Conservation (phyloP, 2,888 invertebrate species). For the Rhogogaster chlorosoma region DNA sequence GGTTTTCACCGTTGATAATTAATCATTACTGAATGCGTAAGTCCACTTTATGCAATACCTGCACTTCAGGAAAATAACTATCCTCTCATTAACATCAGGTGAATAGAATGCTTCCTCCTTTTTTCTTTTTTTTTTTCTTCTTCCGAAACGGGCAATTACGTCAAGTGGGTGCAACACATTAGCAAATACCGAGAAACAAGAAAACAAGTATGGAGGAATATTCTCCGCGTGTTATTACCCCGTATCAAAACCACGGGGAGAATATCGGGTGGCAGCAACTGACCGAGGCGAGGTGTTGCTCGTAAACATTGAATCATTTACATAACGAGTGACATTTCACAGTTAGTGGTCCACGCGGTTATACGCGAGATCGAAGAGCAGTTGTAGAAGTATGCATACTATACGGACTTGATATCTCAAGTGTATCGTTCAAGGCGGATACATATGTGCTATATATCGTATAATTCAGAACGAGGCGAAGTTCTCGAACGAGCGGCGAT, state of each 20-base stretch:
- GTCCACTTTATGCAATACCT: neutral
- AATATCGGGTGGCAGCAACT: neutral
- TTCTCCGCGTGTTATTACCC: constrained; percentile 65
- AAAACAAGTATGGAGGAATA: constrained; percentile 48
- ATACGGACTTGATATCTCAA: neutral
- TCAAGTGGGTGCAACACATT: neutral
- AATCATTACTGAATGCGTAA: neutral
- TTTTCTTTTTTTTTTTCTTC: neutral
- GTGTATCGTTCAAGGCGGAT: neutral
- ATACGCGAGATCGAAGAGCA: neutral
- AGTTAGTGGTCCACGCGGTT: constrained; percentile 56
- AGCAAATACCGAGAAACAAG: neutral
- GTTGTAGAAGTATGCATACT: neutral
- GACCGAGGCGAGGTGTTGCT: constrained; percentile 66
- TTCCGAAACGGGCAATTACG: neutral
- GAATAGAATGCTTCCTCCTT: neutral
- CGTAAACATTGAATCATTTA: constrained; percentile 74
- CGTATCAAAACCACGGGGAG: constrained; percentile 58
- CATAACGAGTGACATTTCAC: constrained; percentile 76
- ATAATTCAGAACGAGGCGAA: constrained; percentile 5
- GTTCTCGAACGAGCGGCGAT: constrained; percentile 1
- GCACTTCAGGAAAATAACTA: neutral
- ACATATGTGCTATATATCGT: neutral
- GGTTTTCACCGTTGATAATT: neutral
- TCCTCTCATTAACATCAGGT: neutral